These are phyloP conservation scores for Wiebesia pumilae DNA, from an alignment of 1,140 invertebrate species.

Conservation along the genomic window DNA sequence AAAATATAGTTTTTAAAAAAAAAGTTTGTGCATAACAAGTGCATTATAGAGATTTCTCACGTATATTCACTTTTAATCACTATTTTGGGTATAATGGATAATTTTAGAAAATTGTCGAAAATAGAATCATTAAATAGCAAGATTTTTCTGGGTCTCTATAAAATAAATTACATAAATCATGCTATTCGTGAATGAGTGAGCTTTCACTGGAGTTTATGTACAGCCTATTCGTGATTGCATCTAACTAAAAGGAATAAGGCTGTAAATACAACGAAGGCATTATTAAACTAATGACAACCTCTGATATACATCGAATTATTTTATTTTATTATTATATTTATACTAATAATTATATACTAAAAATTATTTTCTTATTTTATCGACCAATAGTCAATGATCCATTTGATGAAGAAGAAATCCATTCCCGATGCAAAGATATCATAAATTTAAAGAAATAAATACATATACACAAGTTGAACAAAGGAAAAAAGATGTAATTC, in stretches of 20 bases:
- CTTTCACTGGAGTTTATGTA: conserved; percentile 18
- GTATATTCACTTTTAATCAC: no score
- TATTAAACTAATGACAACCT: conserved; percentile 26
- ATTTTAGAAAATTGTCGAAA: neutral
- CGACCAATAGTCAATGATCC: conserved; percentile 22
- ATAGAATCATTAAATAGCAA: neutral
- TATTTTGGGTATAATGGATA: neutral
- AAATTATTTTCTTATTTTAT: neutral
- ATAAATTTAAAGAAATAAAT: conserved; percentile 18
- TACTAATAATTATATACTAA: no score
- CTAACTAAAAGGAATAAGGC: conserved; percentile 19
- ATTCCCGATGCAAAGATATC: neutral
- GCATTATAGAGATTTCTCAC: no score
- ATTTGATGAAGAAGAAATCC: conserved; percentile 31
- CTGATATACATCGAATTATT: neutral
- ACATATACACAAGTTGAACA: conserved; percentile 14
- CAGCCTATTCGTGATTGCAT: conserved; percentile 39
- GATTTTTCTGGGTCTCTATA: neutral
- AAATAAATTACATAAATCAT: conserved; percentile 27
- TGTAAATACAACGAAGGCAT: conserved; percentile 19
- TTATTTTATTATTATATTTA: no score
- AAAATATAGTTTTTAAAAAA: no score
- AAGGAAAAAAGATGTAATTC: neutral
- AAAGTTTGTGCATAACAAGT: no score
- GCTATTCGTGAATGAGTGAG: neutral